Evolutionary conservation across 2,888 invertebrate genomes (phyloP).

Genomic region (Nephrotoma appendiculata): DNA sequence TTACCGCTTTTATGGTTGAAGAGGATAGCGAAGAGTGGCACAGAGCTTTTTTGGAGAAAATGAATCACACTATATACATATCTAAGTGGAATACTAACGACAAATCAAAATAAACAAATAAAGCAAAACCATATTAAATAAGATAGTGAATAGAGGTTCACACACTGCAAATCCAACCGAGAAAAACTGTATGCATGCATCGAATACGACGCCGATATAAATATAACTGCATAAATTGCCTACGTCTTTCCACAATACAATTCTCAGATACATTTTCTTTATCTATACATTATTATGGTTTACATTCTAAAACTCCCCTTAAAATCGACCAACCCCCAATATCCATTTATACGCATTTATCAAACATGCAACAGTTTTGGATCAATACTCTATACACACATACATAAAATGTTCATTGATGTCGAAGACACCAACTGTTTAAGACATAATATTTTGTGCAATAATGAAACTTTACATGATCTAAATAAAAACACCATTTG

Average conservation of each 20-base stretch:
- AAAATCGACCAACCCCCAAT: background rate
- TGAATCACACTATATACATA: background rate
- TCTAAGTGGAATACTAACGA: background rate
- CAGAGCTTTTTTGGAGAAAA: background rate
- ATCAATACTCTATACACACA: background rate
- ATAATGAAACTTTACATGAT: background rate
- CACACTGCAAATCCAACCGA: background rate
- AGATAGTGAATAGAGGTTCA: background rate
- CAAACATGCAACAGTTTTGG: background rate
- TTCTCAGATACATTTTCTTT: background rate
- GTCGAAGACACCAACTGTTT: background rate
- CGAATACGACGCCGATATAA: background rate
- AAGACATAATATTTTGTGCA: background rate
- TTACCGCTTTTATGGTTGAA: background rate
- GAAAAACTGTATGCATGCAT: background rate
- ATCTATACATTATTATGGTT: background rate
- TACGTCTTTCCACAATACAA: too few species aligned
- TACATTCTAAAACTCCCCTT: background rate
- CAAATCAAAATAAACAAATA: background rate
- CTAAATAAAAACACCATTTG: background rate
- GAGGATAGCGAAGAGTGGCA: background rate
- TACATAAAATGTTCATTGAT: background rate
- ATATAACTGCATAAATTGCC: background rate
- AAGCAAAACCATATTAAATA: background rate
- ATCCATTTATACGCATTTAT: background rate